Base-by-base conservation (phyloP, 2,113 vertebrate species). In the Bettongia penicillata region DNA sequence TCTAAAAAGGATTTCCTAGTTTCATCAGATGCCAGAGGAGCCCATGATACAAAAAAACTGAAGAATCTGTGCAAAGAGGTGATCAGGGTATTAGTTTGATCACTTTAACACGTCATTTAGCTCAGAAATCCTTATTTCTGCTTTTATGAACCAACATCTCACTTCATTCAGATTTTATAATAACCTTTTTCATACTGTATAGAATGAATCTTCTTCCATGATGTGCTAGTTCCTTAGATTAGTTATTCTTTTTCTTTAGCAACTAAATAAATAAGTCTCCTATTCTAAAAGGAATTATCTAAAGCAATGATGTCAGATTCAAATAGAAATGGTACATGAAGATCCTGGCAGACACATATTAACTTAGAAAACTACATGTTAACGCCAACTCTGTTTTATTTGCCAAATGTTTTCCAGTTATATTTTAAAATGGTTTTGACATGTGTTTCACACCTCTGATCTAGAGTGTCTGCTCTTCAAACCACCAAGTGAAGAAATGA, bases 81-180 rank as follows among this genome's bases (percentile, higher is more conserved):
- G 93, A 94, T 77, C 37, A 43, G 68, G 23, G 37, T 84, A 84
- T 43, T 84, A 84, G 19, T 84, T 84, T 84, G n/a, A n/a, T n/a
- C 8, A 24, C 0, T 95, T 95, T 95, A 95, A 53, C 89, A 31
- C 91, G 91, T 95, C 6, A 91, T 92, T 97, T 93, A 91, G 51
- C n/a, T 84, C 51, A 61, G 2, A 95, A 92, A 31, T 90, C 37
- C 51, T 95, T 43, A 19, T 91, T 11, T n/a, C 22, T 90, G 22
- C 37, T 57, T 94, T 57, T 52, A 48, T 55, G 23, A 37, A 9
- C 50, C 92, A 91, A 52, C 9, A 37, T 91, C 19, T 90, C 43
- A 16, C 24, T 52, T 7, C 14, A 12, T 96, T 97, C 24, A 92
- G 9, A 26, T 90, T 9, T 47, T 77, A 16, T 37, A 19, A n/a